These are phyloP conservation scores for Meloidogyne exigua DNA, from an alignment of 1,140 invertebrate genomes.

Conservation along the genomic window DNA sequence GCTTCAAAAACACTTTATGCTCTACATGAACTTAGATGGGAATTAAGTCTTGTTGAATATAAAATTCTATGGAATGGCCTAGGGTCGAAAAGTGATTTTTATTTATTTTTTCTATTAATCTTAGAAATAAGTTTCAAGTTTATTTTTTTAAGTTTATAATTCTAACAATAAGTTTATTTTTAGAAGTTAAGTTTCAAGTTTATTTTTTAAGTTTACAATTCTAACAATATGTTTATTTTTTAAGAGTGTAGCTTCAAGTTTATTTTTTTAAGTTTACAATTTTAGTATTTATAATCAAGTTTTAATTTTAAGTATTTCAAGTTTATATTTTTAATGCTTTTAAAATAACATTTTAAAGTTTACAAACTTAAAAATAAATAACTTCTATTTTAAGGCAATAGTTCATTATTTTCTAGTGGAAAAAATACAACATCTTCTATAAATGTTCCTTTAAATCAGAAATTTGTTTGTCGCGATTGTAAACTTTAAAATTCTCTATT, in stretches of 20 bases:
- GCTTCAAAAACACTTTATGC: background rate
- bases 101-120: too few species aligned
- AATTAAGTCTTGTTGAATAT: conserved; percentile 22
- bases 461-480: conserved; percentile 31
- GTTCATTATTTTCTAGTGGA: conserved; percentile 2
- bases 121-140: too few species aligned
- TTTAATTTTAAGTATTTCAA: too few species aligned
- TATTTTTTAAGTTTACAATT: too few species aligned
- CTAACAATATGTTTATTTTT: too few species aligned
- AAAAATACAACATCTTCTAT: conserved; percentile 14
- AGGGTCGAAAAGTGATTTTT: background rate
- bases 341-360: background rate
- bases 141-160: too few species aligned
- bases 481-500: background rate
- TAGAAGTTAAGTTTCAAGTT: too few species aligned
- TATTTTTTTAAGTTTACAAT: too few species aligned
- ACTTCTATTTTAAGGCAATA: background rate
- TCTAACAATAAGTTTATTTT: too few species aligned
- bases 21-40: conserved; percentile 14
- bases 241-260: too few species aligned
- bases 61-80: background rate
- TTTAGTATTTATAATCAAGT: too few species aligned
- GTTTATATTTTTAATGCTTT: too few species aligned
- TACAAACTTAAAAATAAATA: background rate
- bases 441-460: conserved; percentile 30